Evolutionary conservation across 2,797 vertebrate genomes (phyloP).

Genomic region (Periophthalmus magnuspinnatus): DNA sequence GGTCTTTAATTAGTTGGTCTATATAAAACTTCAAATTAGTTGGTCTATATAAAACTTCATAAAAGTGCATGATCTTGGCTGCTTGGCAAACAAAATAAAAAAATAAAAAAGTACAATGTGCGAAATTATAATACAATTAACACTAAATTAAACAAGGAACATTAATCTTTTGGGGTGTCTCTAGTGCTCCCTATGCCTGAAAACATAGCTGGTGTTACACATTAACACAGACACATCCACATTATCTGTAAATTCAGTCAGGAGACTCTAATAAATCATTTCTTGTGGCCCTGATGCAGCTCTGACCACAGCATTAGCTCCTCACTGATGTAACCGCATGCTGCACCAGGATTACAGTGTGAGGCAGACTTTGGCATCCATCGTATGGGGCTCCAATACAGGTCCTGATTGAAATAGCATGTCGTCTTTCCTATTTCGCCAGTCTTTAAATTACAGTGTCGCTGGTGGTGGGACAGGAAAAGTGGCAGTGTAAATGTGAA

Average conservation of each 20-base stretch:
- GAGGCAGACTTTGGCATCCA: conserved; percentile 64
- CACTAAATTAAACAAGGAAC: too few species aligned
- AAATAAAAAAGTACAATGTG: too few species aligned
- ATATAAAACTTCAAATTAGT: too few species aligned
- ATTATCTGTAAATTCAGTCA: conserved; percentile 79
- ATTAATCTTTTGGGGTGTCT: too few species aligned
- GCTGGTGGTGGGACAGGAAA: conserved; percentile 42
- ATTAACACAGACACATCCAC: conserved; percentile 77
- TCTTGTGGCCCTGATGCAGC: conserved; percentile 77
- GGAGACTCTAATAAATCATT: conserved; percentile 83
- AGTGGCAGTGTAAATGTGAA: conserved; percentile 37
- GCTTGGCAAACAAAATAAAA: too few species aligned
- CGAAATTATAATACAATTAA: too few species aligned
- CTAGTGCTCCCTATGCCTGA: conserved; percentile 50
- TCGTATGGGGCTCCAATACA: conserved; percentile 61
- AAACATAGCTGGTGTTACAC: conserved; percentile 66
- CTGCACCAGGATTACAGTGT: conserved; percentile 52
- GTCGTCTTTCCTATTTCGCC: conserved; percentile 72
- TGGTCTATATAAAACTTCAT: too few species aligned
- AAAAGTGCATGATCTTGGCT: too few species aligned
- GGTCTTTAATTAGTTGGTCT: too few species aligned
- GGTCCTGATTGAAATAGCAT: conserved; percentile 82
- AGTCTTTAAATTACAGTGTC: conserved; percentile 76
- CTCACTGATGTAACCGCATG: conserved; percentile 70
- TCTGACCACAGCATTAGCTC: conserved; percentile 76